Evolutionary conservation across 2,113 vertebrate genomes (phyloP).

Genomic region (Silurus asotus): DNA sequence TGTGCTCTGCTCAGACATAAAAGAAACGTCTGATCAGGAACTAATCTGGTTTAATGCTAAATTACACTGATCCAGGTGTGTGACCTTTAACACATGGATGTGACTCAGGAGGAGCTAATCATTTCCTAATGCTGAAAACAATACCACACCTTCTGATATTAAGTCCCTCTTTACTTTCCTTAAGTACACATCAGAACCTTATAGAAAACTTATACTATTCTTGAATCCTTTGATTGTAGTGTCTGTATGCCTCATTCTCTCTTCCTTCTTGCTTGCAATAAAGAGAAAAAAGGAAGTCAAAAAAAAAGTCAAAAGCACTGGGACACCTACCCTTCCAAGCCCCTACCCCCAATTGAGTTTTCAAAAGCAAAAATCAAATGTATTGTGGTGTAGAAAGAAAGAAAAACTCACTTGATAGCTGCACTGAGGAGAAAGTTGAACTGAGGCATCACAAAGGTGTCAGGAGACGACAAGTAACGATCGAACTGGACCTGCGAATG

Average conservation of each 20-base stretch:
- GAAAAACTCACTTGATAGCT: slow-evolving; percentile 87
- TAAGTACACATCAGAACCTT: too few species aligned
- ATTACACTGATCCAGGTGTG: background rate
- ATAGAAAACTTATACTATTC: too few species aligned
- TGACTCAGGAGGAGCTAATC: background rate
- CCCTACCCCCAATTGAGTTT: background rate
- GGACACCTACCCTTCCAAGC: background rate
- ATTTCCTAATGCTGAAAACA: background rate
- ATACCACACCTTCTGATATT: too few species aligned
- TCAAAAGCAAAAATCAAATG: background rate
- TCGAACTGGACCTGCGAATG: slow-evolving; percentile 88
- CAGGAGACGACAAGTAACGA: slow-evolving; percentile 90
- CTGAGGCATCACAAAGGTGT: slow-evolving; percentile 89
- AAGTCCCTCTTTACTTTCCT: too few species aligned
- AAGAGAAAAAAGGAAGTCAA: too few species aligned
- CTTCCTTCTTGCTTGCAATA: too few species aligned
- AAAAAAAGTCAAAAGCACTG: slow-evolving; percentile 10
- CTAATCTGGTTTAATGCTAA: background rate
- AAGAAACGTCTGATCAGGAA: background rate
- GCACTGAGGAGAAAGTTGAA: slow-evolving; percentile 94
- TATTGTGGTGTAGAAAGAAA: slow-evolving; percentile 2
- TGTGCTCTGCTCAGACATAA: background rate
- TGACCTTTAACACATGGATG: background rate
- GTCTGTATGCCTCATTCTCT: too few species aligned
- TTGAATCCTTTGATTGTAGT: too few species aligned